A percentile compares a stretch with the other conserved stretches of the same genome.
These are phyloP conservation scores for Phataginus tricuspis DNA, from an alignment of 2,797 vertebrate species.

Conservation along the genomic window DNA sequence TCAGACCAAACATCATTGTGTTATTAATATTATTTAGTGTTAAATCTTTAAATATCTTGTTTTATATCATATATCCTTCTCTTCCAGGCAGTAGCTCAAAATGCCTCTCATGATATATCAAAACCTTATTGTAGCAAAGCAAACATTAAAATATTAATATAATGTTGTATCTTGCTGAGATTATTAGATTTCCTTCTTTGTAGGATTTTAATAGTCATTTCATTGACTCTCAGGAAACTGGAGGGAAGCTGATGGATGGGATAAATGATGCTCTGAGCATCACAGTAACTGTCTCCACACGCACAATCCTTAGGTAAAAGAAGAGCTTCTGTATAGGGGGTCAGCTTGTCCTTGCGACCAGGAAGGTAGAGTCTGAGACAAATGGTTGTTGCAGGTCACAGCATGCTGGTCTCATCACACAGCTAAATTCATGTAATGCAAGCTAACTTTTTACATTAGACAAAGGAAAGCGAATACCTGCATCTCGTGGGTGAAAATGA, in stretches of 20 bases:
- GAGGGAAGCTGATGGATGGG: background rate
- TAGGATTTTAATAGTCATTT: background rate
- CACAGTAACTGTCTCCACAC: background rate
- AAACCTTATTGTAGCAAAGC: background rate
- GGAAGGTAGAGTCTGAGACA: background rate
- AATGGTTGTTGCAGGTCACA: background rate
- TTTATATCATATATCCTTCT: background rate
- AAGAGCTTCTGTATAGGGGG: background rate
- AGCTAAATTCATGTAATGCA: background rate
- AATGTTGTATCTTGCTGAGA: background rate
- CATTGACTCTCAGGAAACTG: background rate
- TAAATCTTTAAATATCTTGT: background rate
- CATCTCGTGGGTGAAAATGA: background rate
- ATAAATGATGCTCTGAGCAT: background rate
- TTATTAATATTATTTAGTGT: slow-evolving; percentile 1
- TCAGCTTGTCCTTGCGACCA: background rate
- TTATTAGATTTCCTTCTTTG: background rate
- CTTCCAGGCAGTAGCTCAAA: background rate
- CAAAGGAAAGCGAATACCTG: background rate
- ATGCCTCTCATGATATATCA: background rate
- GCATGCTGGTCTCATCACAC: background rate
- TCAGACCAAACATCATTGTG: background rate
- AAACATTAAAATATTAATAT: background rate
- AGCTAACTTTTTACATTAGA: background rate
- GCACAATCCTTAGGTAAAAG: background rate